Conservation (phyloP, 2,888 invertebrate species). For the Microplitis manilae region DNA sequence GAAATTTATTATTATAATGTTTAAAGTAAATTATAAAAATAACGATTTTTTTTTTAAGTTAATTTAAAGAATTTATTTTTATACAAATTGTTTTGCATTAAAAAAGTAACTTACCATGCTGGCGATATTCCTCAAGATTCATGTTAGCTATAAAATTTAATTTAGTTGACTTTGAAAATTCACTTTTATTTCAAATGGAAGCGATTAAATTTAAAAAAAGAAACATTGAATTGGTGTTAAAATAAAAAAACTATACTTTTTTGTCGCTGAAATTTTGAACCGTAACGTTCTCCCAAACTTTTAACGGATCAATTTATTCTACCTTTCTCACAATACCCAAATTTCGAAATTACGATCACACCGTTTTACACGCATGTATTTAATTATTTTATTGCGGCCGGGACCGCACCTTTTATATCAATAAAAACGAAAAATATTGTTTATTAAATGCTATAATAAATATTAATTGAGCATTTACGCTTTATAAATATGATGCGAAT, state of each 20-base stretch:
- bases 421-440: slow-evolving; percentile 28
- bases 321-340: slow-evolving; percentile 64
- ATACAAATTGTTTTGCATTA: neutral
- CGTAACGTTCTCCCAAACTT: slow-evolving; percentile 20
- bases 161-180: neutral
- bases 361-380: slow-evolving; percentile 67
- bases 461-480: neutral
- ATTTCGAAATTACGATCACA: slow-evolving; percentile 68
- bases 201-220: neutral
- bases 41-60: neutral
- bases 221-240: neutral
- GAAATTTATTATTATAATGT: neutral
- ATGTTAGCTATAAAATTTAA: slow-evolving; percentile 58
- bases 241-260: slow-evolving; percentile 13
- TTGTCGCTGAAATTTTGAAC: slow-evolving; percentile 14
- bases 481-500: neutral
- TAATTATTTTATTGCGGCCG: neutral
- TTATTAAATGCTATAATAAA: neutral
- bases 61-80: too few species aligned
- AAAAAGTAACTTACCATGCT: slow-evolving; percentile 63
- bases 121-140: slow-evolving; percentile 69
- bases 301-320: slow-evolving; percentile 23
- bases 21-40: neutral
- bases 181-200: neutral
- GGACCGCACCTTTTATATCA: slow-evolving; percentile 34